These are phyloP conservation scores for Hydropotes inermis DNA, from an alignment of 2,113 vertebrate species.

Conservation along the genomic window DNA sequence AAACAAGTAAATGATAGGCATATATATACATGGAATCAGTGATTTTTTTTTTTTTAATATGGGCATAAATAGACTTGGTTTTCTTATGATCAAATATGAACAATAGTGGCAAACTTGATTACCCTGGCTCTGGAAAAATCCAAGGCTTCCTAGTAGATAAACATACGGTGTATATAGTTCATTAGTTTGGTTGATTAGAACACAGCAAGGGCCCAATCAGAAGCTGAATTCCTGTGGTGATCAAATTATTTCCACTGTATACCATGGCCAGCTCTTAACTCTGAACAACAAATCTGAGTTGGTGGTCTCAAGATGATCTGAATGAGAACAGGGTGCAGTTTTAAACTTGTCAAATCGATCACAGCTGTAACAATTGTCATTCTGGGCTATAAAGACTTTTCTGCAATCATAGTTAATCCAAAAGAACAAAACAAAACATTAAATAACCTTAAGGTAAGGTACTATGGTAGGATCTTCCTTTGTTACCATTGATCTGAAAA, in stretches of 20 bases:
- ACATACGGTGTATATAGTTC: background rate
- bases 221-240: conserved; percentile 36
- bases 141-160: background rate
- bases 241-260: conserved; percentile 16
- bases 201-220: conserved; percentile 29
- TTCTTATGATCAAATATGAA: background rate
- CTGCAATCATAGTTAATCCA: background rate
- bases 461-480: background rate
- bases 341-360: background rate
- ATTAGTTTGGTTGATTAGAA: conserved; percentile 56
- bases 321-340: background rate
- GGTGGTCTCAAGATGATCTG: background rate
- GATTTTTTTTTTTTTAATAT: background rate
- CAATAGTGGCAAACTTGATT: background rate
- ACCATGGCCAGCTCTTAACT: background rate
- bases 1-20: background rate
- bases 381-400: background rate
- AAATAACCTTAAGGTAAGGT: background rate
- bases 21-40: background rate
- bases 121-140: background rate
- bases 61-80: background rate
- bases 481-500: background rate
- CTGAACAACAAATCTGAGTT: background rate
- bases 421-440: background rate
- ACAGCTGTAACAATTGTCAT: background rate